phyloP scores from a whole-genome alignment of 1,140 invertebrate genomes.

The Palaemon carinicauda region DNA sequence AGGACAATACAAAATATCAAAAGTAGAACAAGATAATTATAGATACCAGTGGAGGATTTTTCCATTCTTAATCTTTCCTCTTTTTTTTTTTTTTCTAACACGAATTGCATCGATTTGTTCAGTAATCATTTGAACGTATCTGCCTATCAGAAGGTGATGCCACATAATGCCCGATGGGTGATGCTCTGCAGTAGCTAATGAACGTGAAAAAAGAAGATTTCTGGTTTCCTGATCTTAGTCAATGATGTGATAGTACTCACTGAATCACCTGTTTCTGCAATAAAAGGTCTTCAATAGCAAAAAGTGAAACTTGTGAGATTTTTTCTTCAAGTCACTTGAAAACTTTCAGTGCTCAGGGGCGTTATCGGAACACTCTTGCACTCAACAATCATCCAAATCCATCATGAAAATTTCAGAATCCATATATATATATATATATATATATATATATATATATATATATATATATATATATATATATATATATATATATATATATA shows the following conservation, averaged over 20 bases:
- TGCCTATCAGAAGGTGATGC: slow-evolving; percentile 20
- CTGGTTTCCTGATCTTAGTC: slow-evolving; percentile 17
- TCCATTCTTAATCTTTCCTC: slow-evolving; percentile 29
- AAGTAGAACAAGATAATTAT: not conserved
- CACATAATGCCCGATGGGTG: slow-evolving; percentile 17
- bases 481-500: no score
- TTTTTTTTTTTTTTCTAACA: slow-evolving; percentile 24
- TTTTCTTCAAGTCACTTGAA: not conserved
- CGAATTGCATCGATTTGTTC: slow-evolving; percentile 9
- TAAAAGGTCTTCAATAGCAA: slow-evolving; percentile 20
- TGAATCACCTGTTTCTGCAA: slow-evolving; percentile 10
- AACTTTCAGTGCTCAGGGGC: not conserved
- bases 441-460: no score
- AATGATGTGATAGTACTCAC: not conserved
- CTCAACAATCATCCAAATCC: no score
- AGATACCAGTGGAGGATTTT: not conserved
- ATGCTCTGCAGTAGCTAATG: slow-evolving; percentile 9
- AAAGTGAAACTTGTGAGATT: not conserved
- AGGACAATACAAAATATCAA: not conserved
- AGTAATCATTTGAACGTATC: slow-evolving; percentile 13
- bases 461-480: no score
- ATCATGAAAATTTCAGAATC: no score
- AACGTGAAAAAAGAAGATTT: slow-evolving; percentile 16
- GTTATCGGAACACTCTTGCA: slow-evolving; percentile 5
- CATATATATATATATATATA: no score